Evolutionary conservation across 2,888 invertebrate species (phyloP), one percentile per base, ranked within the genome.

Genomic region (Cheiracanthium punctorium): DNA sequence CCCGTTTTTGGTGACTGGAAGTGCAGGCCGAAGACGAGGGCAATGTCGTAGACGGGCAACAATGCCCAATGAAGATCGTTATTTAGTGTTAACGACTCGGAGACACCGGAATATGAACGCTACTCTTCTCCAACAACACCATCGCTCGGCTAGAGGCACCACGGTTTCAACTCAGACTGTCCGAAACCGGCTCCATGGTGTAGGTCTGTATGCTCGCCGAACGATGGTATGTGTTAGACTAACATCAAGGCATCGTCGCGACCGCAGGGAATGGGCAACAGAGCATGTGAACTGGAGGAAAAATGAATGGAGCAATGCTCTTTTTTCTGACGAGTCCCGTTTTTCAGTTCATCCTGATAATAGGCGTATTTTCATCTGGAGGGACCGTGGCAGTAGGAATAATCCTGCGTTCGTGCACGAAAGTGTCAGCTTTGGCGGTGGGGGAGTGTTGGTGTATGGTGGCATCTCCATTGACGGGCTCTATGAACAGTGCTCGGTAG

Each of bases 331-430:
- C 1, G 1, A 69, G 30, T 69, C 33, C 33, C 7, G 69, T 69
- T 69, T 30, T 33, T 1, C 33, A n/a, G 32, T 32, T n/a, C 69
- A 69, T 69, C 32, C 2, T 69, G 32, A 32, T 69, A 69, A 69
- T 69, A 69, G 32, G 69, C 69, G 69, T 69, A 69, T 69, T 69
- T 33, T 69, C 33, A 69, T 32, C 69, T 69, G 4, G n/a, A 33
- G 0, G 69, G n/a, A 69, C 10, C 17, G 17, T 69, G 69, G 37
- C 69, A 69, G 29, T 17, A 69, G 33, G 33, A 69, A 1, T 33
- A 69, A 69, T 69, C 1, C 32, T 32, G 32, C 20, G 1, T 69
- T 69, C 7, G 33, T 17, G 33, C 20, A 33, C 69, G 33, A 33
- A 69, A 69, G 32, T 32, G 32, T 69, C 30, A 33, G 33, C 30